A percentile compares a stretch with the other conserved stretches of the same genome.
Conservation (phyloP, 2,888 invertebrate genomes). For the Lomographa bimaculata region DNA sequence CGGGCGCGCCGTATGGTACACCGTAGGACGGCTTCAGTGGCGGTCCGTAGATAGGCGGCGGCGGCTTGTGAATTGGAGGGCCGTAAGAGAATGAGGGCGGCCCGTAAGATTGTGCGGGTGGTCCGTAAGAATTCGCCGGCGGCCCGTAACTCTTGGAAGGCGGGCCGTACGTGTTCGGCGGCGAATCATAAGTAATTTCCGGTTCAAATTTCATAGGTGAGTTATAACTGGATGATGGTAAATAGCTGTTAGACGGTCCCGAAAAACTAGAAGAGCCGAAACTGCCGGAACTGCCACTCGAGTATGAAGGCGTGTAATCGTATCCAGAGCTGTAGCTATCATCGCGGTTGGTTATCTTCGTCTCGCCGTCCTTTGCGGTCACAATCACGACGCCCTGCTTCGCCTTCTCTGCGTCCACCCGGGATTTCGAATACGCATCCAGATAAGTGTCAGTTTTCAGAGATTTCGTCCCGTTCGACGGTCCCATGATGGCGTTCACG, state of each 20-base stretch:
- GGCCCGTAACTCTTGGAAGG: slow-evolving; percentile 60
- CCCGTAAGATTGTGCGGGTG: slow-evolving; percentile 55
- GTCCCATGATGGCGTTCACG: slow-evolving; percentile 68
- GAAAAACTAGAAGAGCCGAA: slow-evolving; percentile 54
- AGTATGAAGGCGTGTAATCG: slow-evolving; percentile 68
- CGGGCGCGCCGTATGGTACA: slow-evolving; percentile 82
- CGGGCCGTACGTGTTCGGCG: slow-evolving; percentile 62
- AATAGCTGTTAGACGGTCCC: slow-evolving; percentile 42
- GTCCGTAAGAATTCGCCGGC: slow-evolving; percentile 59
- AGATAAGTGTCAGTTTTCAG: slow-evolving; percentile 85
- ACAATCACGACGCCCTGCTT: slow-evolving; percentile 71
- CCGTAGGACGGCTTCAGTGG: slow-evolving; percentile 76
- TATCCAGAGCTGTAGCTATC: slow-evolving; percentile 71
- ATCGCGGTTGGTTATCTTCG: slow-evolving; percentile 73
- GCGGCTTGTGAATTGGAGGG: slow-evolving; percentile 47
- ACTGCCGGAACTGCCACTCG: slow-evolving; percentile 57
- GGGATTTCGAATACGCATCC: slow-evolving; percentile 85
- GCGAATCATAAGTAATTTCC: slow-evolving; percentile 56
- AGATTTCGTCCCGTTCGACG: slow-evolving; percentile 59
- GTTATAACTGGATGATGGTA: slow-evolving; percentile 59
- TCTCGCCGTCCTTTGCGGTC: slow-evolving; percentile 76
- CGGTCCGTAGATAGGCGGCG: slow-evolving; percentile 61
- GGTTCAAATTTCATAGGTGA: slow-evolving; percentile 61
- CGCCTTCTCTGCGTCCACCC: slow-evolving; percentile 72
- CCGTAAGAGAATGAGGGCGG: slow-evolving; percentile 58